Base-by-base conservation (phyloP, 2,888 invertebrate species). In the Polyommatus icarus region DNA sequence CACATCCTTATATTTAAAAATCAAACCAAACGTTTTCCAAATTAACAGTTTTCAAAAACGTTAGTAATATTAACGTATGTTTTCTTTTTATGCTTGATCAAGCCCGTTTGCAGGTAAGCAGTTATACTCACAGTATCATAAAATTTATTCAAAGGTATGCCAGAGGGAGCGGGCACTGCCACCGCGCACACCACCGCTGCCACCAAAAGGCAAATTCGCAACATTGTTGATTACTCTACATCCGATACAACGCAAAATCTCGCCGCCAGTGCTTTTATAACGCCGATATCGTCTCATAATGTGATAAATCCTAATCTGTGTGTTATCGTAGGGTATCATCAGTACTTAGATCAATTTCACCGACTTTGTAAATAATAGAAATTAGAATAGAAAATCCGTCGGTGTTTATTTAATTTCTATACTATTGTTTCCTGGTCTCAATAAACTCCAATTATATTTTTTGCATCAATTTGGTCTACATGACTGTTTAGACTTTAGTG, bases 51-150 rank as follows among this genome's bases (percentile, higher is more conserved):
- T 36, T 36, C 36, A 36, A 7, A 36, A 36, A 36, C 36, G 36
- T 8, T 36, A 36, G 36, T 8, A 36, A 36, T 7, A 36, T 7
- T 36, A 36, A 32, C 8, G 36, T 36, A 36, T 36, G 1, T 1
- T 36, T 4, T 32, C 7, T 8, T 36, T 36, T 36, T 36, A 36
- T 7, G 36, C 6, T 36, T 6, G 7, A 8, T 36, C 36, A 36
- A 36, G 36, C 36, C 36, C 36, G 36, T 36, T 36, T 36, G 7
- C 36, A 8, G 46, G 46, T 7, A 36, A 36, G 36, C 36, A 36
- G 36, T 18, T 67, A 4, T 59, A 77, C 77, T 77, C 3, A 77
- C 77, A 40, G 73, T 29, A 59, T 77, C 59, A 8, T 57, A 77
- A 5, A 59, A 7, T 24, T 57, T 57, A 2, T 73, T 57, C 12